phyloP scores from a whole-genome alignment of 2,113 vertebrate species.

The Tyto alba region DNA sequence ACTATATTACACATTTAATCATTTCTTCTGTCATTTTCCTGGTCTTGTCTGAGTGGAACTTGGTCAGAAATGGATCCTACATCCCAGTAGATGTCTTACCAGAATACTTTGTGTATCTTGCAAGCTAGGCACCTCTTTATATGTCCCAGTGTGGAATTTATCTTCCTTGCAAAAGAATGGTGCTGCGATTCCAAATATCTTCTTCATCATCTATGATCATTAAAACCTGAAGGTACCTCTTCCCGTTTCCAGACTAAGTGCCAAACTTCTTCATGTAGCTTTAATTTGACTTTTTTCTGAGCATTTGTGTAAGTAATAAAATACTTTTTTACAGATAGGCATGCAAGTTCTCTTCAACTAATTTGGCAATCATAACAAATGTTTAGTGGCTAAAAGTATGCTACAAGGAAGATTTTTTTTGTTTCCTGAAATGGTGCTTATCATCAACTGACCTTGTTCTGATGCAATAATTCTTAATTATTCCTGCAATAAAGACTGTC shows the following conservation, averaged over 20 bases:
- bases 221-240: not conserved
- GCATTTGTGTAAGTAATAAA: not conserved
- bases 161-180: not conserved
- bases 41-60: not conserved
- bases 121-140: not conserved
- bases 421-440: not conserved
- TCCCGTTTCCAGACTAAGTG: not conserved
- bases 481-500: not conserved
- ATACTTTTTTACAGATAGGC: not conserved
- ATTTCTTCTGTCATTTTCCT: not conserved
- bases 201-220: not conserved
- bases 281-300: not conserved
- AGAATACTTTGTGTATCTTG: not conserved
- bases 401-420: not conserved
- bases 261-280: not conserved
- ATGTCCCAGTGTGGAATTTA: not conserved
- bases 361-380: not conserved
- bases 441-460: not conserved
- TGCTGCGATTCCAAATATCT: not conserved
- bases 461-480: not conserved
- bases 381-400: not conserved
- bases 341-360: not conserved
- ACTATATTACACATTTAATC: not conserved
- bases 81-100: not conserved
- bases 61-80: not conserved